phyloP scores from a whole-genome alignment of 2,888 invertebrate species.

The Timema cristinae region DNA sequence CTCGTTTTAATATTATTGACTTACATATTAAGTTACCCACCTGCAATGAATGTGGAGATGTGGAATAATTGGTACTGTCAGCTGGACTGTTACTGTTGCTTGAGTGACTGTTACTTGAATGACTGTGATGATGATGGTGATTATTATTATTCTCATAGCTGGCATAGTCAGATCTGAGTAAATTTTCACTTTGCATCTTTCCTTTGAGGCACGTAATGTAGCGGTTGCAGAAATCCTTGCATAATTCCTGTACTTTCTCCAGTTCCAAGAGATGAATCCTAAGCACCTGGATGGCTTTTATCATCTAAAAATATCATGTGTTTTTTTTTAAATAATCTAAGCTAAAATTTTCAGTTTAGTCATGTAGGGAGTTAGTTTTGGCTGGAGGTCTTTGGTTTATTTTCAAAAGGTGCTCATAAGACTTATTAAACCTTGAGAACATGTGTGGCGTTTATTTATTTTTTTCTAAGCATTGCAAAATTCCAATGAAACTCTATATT shows the following conservation, averaged over 20 bases:
- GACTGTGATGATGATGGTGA: slow-evolving; percentile 34
- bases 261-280: slow-evolving; percentile 87
- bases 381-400: no score
- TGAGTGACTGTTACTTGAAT: slow-evolving; percentile 31
- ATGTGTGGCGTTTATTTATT: no score
- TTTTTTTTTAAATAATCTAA: no score
- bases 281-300: slow-evolving; percentile 83
- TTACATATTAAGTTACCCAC: slow-evolving; percentile 19
- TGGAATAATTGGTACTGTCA: slow-evolving; percentile 35
- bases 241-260: slow-evolving; percentile 91
- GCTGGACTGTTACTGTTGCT: slow-evolving; percentile 39
- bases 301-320: slow-evolving; percentile 56
- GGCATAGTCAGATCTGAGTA: slow-evolving; percentile 71
- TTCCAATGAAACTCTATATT: no score
- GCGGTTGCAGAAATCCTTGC: slow-evolving; percentile 90
- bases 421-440: no score
- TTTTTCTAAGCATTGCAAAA: no score
- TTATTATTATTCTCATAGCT: slow-evolving; percentile 37
- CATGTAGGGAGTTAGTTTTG: no score
- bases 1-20: no score
- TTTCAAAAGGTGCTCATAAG: no score
- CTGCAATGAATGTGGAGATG: slow-evolving; percentile 35
- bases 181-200: slow-evolving; percentile 85
- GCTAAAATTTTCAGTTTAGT: no score
- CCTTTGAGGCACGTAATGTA: slow-evolving; percentile 89